These are phyloP conservation scores for Drosophila putrida DNA, from an alignment of 2,888 invertebrate species.

Conservation along the genomic window DNA sequence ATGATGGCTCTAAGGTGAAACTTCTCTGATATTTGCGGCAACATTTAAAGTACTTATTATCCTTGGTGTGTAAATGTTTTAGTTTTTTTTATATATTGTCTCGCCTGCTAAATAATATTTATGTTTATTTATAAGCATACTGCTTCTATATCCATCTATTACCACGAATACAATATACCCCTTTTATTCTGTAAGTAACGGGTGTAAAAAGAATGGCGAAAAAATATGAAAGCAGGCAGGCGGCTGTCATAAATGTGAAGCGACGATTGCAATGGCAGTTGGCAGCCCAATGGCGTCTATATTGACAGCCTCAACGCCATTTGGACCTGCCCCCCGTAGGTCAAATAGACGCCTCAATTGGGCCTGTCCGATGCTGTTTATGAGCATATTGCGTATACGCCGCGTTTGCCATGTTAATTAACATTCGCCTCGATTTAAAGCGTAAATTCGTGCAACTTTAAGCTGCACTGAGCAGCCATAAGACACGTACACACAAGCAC, in stretches of 20 bases:
- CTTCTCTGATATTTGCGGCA: too few species aligned
- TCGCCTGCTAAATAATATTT: too few species aligned
- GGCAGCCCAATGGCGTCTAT: slow-evolving; percentile 53
- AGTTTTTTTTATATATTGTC: too few species aligned
- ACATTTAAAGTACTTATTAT: too few species aligned
- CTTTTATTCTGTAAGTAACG: too few species aligned
- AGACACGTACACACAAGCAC: slow-evolving; percentile 39
- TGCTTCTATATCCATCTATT: too few species aligned
- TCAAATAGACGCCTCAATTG: slow-evolving; percentile 16
- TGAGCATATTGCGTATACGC: slow-evolving; percentile 38
- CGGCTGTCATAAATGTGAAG: slow-evolving; percentile 77
- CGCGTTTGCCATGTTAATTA: slow-evolving; percentile 42
- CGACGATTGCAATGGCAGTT: slow-evolving; percentile 45
- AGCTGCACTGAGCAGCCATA: slow-evolving; percentile 25
- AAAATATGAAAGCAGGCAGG: slow-evolving; percentile 7
- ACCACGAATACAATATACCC: too few species aligned
- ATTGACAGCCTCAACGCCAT: slow-evolving; percentile 67
- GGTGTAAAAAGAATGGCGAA: not conserved
- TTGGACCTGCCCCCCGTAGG: slow-evolving; percentile 30
- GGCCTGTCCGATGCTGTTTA: slow-evolving; percentile 3
- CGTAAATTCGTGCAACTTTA: slow-evolving; percentile 33
- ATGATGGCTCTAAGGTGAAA: too few species aligned
- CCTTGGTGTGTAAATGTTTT: too few species aligned
- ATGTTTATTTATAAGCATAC: too few species aligned
- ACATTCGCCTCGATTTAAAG: slow-evolving; percentile 32